A percentile compares a stretch with the other conserved stretches of the same genome.
Evolutionary conservation across 1,140 invertebrate species (phyloP).

Genomic region (Cecropterus lyciades): DNA sequence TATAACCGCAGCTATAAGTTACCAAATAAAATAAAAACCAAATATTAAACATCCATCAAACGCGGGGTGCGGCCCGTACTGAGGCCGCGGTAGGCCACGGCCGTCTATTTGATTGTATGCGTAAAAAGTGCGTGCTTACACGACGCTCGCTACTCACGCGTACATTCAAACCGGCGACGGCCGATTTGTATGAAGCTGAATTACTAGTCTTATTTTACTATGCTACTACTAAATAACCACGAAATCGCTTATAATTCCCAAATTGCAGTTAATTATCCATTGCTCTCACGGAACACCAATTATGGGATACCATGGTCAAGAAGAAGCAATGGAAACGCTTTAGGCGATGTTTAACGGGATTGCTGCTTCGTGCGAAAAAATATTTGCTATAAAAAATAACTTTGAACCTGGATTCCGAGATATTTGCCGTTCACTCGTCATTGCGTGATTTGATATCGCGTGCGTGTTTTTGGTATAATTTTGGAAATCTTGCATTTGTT

Average conservation of each 20-base stretch:
- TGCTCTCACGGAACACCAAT: not conserved
- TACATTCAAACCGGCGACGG: too few relatives aligned
- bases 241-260: conserved; percentile 2
- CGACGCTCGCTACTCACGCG: too few relatives aligned
- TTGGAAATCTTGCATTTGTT: not conserved
- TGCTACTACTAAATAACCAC: not conserved
- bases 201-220: too few relatives aligned
- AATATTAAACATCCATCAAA: too few relatives aligned
- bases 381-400: conserved; percentile 13
- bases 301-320: not conserved
- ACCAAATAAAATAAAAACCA: too few relatives aligned
- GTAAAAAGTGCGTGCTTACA: too few relatives aligned
- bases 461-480: conserved; percentile 20
- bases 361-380: conserved; percentile 18
- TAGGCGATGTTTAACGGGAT: conserved; percentile 9
- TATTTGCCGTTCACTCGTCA: conserved; percentile 4
- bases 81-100: too few relatives aligned
- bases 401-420: conserved; percentile 9
- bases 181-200: too few relatives aligned
- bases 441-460: conserved; percentile 33
- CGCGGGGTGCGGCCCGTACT: too few relatives aligned
- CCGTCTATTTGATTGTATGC: too few relatives aligned
- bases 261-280: conserved; percentile 16
- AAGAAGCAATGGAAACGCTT: conserved; percentile 5
- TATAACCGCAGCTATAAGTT: too few relatives aligned